Base-by-base conservation (phyloP, 2,797 vertebrate species). In the Cephalopachus bancanus region DNA sequence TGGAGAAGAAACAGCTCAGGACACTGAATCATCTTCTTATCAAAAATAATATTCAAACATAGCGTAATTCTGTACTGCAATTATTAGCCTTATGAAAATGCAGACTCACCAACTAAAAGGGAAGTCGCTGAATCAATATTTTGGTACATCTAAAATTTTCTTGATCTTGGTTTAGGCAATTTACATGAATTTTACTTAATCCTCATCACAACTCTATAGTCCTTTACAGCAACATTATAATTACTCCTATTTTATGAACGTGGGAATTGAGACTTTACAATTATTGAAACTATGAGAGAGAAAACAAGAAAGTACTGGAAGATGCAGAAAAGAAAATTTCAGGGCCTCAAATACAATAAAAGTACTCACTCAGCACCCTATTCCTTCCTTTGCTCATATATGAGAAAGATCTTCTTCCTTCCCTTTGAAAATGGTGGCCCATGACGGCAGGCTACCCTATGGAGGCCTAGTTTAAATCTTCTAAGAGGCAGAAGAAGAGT, bases 241-340 rank as follows among this genome's bases (percentile, higher is more conserved):
- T 85, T 69, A 75, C 65, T 78, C 16, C 26, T 93, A 10, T 89
- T 91, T 95, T 75, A 11, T 80, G 44, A 15, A 67, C 67, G 20
- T 89, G 60, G 44, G 91, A 93, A 89, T 62, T 49, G 55, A 51
- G 59, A 79, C 24, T 81, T 84, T 60, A 90, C 65, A 57, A 87
- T 44, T 83, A 74, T n/a, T 81, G 12, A 90, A 94, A 15, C 51
- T 72, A n/a, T 57, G 16, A n/a, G 49, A 93, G 64, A 75, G 84
- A 16, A 53, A 80, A 93, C 49, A 85, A 89, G 44, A 78, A 91
- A 65, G 33, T 85, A 64, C 44, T 74, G 26, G n/a, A 92, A 55
- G 53, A 74, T 30, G 19, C 17, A 83, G 14, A 69, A 67, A 72
- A 84, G 11, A 60, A 69, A 59, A 26, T 72, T 85, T 59, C 53